Evolutionary conservation across 2,888 invertebrate genomes (phyloP).

Genomic region (Dermolepida albohirtum): DNA sequence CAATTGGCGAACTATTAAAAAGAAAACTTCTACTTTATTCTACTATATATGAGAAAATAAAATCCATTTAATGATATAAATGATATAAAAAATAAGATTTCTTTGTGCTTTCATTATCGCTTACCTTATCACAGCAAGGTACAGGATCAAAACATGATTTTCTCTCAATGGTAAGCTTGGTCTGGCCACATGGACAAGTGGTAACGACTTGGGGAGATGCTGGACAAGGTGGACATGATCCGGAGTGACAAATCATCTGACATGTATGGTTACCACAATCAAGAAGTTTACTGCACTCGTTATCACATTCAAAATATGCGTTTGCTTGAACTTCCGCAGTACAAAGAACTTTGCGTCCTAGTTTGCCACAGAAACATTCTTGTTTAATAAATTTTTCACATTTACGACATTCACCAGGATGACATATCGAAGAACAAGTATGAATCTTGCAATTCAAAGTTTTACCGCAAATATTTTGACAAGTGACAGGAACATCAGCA

Average conservation of each 20-base stretch:
- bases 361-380: conserved; percentile 79
- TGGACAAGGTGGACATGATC: conserved; percentile 74
- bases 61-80: no score
- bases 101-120: conserved; percentile 49
- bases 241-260: conserved; percentile 75
- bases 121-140: conserved; percentile 80
- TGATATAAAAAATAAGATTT: no score
- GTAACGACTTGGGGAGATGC: conserved; percentile 72
- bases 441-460: conserved; percentile 83
- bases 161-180: conserved; percentile 66
- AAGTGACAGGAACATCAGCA: conserved; percentile 77
- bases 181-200: conserved; percentile 84
- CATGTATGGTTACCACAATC: conserved; percentile 80
- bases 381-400: conserved; percentile 78
- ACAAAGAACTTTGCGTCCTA: conserved; percentile 73
- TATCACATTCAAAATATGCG: conserved; percentile 71
- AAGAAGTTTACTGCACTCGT: conserved; percentile 71
- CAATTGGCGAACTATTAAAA: no score
- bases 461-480: conserved; percentile 80
- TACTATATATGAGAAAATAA: no score
- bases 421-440: conserved; percentile 79
- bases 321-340: conserved; percentile 65
- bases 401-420: conserved; percentile 79
- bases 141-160: conserved; percentile 83
- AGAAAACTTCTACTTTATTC: no score